Evolutionary conservation across 2,888 invertebrate species (phyloP), one percentile per base, ranked within the genome.

Genomic region (Calliopum simillimum): DNA sequence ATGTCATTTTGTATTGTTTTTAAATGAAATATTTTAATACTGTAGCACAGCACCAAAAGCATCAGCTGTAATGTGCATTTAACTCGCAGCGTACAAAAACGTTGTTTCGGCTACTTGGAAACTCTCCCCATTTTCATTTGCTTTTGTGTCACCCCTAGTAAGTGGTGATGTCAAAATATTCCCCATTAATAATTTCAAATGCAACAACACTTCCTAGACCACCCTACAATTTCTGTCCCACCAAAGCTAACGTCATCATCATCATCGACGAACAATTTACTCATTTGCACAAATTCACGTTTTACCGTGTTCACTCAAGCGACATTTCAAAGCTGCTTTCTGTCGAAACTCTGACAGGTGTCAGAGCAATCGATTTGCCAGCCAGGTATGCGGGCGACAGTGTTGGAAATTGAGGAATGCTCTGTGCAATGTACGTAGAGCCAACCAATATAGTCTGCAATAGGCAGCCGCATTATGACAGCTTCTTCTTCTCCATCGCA

Each of bases 281-380:
- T 44, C 16, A 13, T 47, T 19, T 33, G 25, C 25, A 16, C 47
- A 49, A 33, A 55, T 59, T 53, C 14, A 43, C 62, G 59, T 41
- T 55, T 21, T n/a, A 46, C 62, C 46, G 25, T 68, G 67, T 59
- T 56, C 68, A 68, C 53, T 62, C 68, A 62, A 62, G 62, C 68
- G 68, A 68, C 68, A 68, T 62, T 68, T 62, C 68, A 68, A 68
- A 68, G 68, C 62, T 68, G 68, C 25, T 62, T 68, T 62, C 68
- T 68, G 68, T 68, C 68, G 68, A 23, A 68, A 56, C 67, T 61
- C 68, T 68, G 68, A 68, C 68, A 68, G 68, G 68, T 68, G 68
- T 68, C 68, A 68, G 53, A 55, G 55, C 62, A 68, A 62, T 68
- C 68, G 68, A 68, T 68, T 61, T 46, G 59, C 59, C 47, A 58